phyloP scores from a whole-genome alignment of 2,797 vertebrate genomes.

The Pipistrellus pygmaeus region DNA sequence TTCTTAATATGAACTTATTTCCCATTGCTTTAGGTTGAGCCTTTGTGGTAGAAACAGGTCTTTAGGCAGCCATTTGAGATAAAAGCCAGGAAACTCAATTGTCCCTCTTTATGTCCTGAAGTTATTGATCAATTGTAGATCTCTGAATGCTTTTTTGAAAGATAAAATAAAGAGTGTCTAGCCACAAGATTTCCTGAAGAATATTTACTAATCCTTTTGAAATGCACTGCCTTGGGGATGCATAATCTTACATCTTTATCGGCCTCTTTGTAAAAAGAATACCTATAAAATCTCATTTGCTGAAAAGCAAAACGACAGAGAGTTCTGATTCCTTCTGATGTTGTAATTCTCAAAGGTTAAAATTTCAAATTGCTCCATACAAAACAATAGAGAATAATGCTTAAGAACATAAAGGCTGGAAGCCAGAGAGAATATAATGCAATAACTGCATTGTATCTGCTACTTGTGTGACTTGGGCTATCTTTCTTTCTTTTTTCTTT shows the following conservation, averaged over 20 bases:
- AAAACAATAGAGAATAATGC: not conserved
- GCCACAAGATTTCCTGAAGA: not conserved
- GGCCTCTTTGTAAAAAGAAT: not conserved
- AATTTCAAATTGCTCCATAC: not conserved
- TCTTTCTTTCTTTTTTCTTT: not conserved
- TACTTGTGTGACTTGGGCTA: not conserved
- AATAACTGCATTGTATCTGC: not conserved
- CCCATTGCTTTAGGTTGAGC: not conserved
- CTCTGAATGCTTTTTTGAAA: not conserved
- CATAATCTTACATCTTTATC: not conserved
- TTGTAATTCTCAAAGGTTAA: not conserved
- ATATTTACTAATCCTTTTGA: slow-evolving; percentile 45
- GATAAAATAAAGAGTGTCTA: not conserved
- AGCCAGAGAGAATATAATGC: not conserved
- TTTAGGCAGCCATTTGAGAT: not conserved
- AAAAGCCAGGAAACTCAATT: slow-evolving; percentile 16
- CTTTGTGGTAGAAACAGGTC: not conserved
- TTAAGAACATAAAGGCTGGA: not conserved
- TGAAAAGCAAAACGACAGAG: not conserved
- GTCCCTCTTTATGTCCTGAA: not conserved
- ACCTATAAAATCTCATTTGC: not conserved
- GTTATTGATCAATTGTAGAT: not conserved
- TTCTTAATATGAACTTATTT: slow-evolving; percentile 4
- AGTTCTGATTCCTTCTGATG: not conserved
- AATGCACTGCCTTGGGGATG: not conserved